Evolutionary conservation across 2,797 vertebrate genomes (phyloP), one percentile per base, ranked within the genome.

Genomic region (Rhinatrema bivittatum): DNA sequence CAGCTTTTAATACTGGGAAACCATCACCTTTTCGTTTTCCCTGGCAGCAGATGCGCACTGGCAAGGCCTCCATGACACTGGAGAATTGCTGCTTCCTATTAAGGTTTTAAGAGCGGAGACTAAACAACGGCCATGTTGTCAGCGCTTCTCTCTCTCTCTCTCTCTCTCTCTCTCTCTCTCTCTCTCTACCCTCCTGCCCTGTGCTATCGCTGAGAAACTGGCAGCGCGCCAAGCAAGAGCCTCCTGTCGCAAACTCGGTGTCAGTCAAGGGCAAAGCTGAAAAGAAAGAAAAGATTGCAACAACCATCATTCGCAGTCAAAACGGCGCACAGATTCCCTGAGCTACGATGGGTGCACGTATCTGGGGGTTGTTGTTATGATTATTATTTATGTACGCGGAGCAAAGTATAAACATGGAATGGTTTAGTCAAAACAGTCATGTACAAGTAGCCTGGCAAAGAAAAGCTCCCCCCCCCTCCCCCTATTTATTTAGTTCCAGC

Each of bases 381-480:
- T 27, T 36, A 21, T 28, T 29, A 38, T 35, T 40, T 39, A 20
- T 13, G 12, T 3, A 9, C 41, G 16, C 41, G 27, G 31, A 5
- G 35, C 10, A 24, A 45, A 39, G 32, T 24, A 27, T 39, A 37
- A 48, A 53, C 35, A 20, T 6, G 31, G 28, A 31, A 18, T 1
- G 6, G 5, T 39, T 19, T 42, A 40, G 35, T 36, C 42, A 31
- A 31, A 74, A 75, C 65, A 82, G 78, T 79, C 84, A 86, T 84
- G 78, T 84, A 86, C 81, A 40, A 68, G 65, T 53, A 58, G 75
- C 72, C 69, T 49, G 70, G 30, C 29, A 66, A 78, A 89, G 87
- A 89, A 88, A 89, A 88, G 84, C 74, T 65, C 68, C 80, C n/a
- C 85, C 55, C 64, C 74, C 65, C 68, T 80, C n/a, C 85, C 55